Percentiles rank a stretch among this genome's conserved stretches.
Conservation (phyloP, 2,113 vertebrate species). For the Oostethus manadensis region DNA sequence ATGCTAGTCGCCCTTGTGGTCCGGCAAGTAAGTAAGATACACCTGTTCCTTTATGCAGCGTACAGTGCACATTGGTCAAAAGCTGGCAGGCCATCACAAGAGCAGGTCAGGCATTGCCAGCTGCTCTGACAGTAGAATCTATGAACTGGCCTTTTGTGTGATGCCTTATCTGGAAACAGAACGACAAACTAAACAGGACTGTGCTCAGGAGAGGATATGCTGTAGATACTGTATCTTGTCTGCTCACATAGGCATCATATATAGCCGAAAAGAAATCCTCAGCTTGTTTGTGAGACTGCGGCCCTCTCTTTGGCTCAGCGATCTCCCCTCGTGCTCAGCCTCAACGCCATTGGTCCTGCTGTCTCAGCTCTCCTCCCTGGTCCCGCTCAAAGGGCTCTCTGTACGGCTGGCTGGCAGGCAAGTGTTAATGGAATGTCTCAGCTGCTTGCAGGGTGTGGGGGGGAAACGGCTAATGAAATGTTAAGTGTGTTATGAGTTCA, state of each 20-base stretch:
- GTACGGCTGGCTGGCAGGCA: slow-evolving; percentile 59
- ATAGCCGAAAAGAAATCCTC: slow-evolving; percentile 16
- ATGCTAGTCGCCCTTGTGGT: slow-evolving; percentile 14
- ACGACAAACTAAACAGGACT: neutral
- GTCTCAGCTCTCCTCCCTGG: slow-evolving; percentile 44
- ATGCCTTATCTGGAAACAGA: slow-evolving; percentile 18
- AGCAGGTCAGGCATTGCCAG: slow-evolving; percentile 46
- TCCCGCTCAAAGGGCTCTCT: slow-evolving; percentile 64
- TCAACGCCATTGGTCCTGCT: slow-evolving; percentile 31
- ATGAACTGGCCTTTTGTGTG: slow-evolving; percentile 57
- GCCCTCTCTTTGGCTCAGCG: slow-evolving; percentile 29
- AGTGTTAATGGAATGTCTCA: slow-evolving; percentile 73
- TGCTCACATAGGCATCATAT: neutral
- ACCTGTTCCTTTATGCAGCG: slow-evolving; percentile 61
- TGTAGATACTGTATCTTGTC: too few species aligned
- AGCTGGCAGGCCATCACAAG: slow-evolving; percentile 53
- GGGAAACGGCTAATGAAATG: slow-evolving; percentile 54
- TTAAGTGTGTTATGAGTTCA: slow-evolving; percentile 57
- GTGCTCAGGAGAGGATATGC: neutral
- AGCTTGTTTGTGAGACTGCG: slow-evolving; percentile 38
- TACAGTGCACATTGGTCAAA: slow-evolving; percentile 41
- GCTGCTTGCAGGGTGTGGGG: slow-evolving; percentile 56
- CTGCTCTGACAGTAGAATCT: slow-evolving; percentile 47
- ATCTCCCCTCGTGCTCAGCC: slow-evolving; percentile 54
- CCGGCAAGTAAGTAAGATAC: slow-evolving; percentile 25